These are phyloP conservation scores for Morpho helenor DNA, from an alignment of 2,888 invertebrate species.

Conservation along the genomic window DNA sequence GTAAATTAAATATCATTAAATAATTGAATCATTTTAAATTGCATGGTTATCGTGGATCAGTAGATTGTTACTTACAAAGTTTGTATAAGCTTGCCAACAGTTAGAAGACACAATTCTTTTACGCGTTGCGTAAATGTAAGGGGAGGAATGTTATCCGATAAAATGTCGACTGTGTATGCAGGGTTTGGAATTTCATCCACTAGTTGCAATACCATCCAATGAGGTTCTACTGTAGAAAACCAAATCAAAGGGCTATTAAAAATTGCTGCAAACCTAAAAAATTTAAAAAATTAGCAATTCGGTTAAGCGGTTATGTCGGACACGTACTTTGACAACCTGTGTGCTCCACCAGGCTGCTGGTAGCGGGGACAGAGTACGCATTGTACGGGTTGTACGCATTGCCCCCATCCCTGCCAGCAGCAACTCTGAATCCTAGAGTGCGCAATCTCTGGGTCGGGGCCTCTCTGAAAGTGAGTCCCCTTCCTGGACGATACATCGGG, in stretches of 20 bases:
- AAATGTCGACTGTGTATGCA: conserved; percentile 37
- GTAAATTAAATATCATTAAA: conserved; percentile 15
- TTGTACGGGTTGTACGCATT: too few relatives aligned
- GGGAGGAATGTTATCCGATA: conserved; percentile 36
- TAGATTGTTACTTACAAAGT: conserved; percentile 21
- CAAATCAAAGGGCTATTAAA: conserved; percentile 31
- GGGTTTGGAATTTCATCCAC: conserved; percentile 49
- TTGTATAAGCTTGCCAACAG: conserved; percentile 8
- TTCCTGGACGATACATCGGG: too few relatives aligned
- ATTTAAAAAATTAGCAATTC: too few relatives aligned
- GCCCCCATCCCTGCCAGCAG: too few relatives aligned
- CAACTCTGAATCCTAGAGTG: too few relatives aligned
- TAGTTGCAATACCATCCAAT: conserved; percentile 40
- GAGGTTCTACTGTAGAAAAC: conserved; percentile 30
- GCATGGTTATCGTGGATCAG: neutral
- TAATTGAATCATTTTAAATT: neutral
- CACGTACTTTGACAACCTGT: too few relatives aligned
- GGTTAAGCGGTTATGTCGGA: too few relatives aligned
- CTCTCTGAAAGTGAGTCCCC: too few relatives aligned
- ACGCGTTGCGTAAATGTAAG: conserved; percentile 43
- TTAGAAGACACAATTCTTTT: conserved; percentile 30
- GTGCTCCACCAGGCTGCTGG: too few relatives aligned
- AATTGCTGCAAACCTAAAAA: conserved; percentile 32
- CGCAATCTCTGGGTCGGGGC: too few relatives aligned
- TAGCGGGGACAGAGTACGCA: too few relatives aligned